Evolutionary conservation across 2,113 vertebrate species (phyloP).

Genomic region (Actinemys pallida): DNA sequence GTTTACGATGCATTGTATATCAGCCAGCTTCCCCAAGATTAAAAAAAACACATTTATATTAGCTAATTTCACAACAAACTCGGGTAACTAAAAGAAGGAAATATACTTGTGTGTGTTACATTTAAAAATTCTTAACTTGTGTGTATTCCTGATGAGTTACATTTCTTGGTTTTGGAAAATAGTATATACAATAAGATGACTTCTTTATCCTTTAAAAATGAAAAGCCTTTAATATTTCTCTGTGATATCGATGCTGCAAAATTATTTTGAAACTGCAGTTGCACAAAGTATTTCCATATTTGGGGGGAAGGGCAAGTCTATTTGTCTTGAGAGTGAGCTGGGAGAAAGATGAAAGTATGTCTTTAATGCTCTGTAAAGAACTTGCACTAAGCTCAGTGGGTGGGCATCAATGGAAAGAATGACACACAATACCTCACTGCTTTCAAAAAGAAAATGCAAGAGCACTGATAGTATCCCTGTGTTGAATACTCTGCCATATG

Average conservation of each 20-base stretch:
- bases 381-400: conserved; percentile 31
- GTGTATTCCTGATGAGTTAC: neutral
- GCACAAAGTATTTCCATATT: neutral
- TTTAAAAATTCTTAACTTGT: neutral
- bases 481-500: neutral
- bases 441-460: conserved; percentile 33
- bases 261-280: neutral
- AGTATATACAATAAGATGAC: neutral
- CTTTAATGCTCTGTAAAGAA: neutral
- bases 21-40: neutral
- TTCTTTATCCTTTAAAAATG: neutral
- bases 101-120: neutral
- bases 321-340: neutral
- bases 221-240: neutral
- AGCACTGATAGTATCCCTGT: fast-evolving
- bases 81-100: neutral
- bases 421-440: neutral
- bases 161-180: neutral
- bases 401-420: conserved; percentile 33
- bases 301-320: neutral
- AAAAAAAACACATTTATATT: neutral
- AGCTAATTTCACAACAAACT: neutral
- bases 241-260: neutral
- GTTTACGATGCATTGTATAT: neutral
- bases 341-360: neutral